These are phyloP conservation scores for Caerostris darwini DNA, from an alignment of 1,140 invertebrate genomes.

Conservation along the genomic window DNA sequence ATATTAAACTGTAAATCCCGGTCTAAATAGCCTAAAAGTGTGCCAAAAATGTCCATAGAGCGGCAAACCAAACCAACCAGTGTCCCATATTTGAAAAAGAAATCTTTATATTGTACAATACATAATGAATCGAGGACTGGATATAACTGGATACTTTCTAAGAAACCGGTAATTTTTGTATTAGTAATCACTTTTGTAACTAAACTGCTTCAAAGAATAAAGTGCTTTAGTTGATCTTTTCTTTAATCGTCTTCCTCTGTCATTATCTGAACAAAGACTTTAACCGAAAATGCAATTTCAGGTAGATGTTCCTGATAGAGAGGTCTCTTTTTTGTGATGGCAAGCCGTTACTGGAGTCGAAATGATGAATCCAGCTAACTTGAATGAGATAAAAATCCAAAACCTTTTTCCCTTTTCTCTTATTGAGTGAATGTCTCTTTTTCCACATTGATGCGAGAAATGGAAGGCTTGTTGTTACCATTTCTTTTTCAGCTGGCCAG, in stretches of 20 bases:
- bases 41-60: too few relatives aligned
- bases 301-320: background rate
- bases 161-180: too few relatives aligned
- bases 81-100: background rate
- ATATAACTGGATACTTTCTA: too few relatives aligned
- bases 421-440: background rate
- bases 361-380: background rate
- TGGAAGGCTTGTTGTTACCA: conserved; percentile 10
- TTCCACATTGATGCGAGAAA: conserved; percentile 11
- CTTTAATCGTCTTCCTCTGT: background rate
- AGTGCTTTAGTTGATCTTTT: background rate
- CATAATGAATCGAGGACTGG: background rate
- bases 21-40: too few relatives aligned
- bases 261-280: background rate
- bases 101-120: background rate
- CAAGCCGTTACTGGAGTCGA: background rate
- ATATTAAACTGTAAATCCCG: too few relatives aligned
- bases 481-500: background rate
- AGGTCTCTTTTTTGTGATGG: background rate
- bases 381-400: background rate
- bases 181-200: background rate
- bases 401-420: conserved; percentile 7
- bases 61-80: background rate
- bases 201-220: background rate
- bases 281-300: background rate